Percentiles rank a stretch among this genome's conserved stretches.
phyloP scores from a whole-genome alignment of 2,888 invertebrate species.

The Hypomecis punctinalis region DNA sequence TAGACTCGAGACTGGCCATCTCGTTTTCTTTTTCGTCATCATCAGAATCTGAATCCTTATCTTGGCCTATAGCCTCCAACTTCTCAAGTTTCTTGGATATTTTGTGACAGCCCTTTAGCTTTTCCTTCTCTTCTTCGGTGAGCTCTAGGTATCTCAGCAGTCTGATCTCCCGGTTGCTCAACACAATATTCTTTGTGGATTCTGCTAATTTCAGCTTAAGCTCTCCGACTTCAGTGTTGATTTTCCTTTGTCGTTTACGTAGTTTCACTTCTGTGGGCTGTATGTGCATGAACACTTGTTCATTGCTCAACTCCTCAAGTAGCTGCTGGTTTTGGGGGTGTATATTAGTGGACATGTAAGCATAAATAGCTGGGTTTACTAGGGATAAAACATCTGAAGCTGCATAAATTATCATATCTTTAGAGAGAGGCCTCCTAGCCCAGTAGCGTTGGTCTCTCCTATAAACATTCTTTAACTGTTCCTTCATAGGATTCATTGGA shows the following conservation, averaged over 20 bases:
- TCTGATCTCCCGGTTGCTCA: constrained; percentile 96
- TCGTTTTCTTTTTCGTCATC: constrained; percentile 90
- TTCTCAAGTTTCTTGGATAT: constrained; percentile 97
- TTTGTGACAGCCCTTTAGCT: constrained; percentile 95
- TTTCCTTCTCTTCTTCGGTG: constrained; percentile 96
- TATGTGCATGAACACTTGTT: constrained; percentile 94
- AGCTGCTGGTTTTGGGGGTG: constrained; percentile 89
- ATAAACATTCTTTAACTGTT: constrained; percentile 94
- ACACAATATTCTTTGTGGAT: constrained; percentile 93
- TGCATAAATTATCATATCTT: constrained; percentile 96
- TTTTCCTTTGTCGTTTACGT: constrained; percentile 95
- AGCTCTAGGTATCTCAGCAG: constrained; percentile 94
- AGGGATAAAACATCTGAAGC: constrained; percentile 95
- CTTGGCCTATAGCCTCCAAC: constrained; percentile 92
- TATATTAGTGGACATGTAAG: constrained; percentile 87
- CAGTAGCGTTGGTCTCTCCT: constrained; percentile 94
- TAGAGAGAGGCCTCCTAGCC: constrained; percentile 94
- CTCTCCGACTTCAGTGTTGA: constrained; percentile 95
- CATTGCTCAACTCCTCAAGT: constrained; percentile 93
- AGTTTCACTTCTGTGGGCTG: constrained; percentile 93
- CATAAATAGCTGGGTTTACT: constrained; percentile 93
- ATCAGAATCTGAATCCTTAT: constrained; percentile 91
- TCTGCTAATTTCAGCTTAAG: constrained; percentile 92
- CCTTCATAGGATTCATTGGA: constrained; percentile 95
- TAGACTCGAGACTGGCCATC: constrained; percentile 92